Evolutionary conservation across 1,140 invertebrate species (phyloP), one percentile per base, ranked within the genome.

Genomic region (Meloidogyne chitwoodi): DNA sequence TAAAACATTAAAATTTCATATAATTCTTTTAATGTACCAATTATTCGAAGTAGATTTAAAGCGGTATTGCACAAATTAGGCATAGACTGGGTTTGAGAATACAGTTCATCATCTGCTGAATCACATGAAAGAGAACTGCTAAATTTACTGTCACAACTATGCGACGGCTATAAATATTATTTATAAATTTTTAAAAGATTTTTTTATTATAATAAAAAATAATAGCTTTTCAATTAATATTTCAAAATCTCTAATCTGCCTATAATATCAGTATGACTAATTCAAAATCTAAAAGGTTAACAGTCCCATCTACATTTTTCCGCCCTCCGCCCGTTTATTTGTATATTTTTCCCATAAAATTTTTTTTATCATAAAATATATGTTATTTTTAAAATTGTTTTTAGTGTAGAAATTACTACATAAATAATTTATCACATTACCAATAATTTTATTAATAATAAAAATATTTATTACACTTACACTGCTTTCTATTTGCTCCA

Each of bases 51-150:
- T 3, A 99, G 92, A 78, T 93, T 94, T 19, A 99, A 87, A 0
- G 94, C 93, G 1, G 96, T 97, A 85, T 97, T 98, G 11, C 95
- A 96, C 0, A 93, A 88, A 76, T 92, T 91, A 5, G 91, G 91
- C 41, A 83, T 76, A 44, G 72, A 44, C 68, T 83, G 63, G 22
- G 6, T 61, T 38, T 38, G 48, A 41, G 65, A 67, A 67, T 34
- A 16, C 16, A 67, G 19, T 31, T 41, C 65, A 24, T 24, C 27
- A 10, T 24, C 71, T 38, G 34, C 14, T 11, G 71, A 26, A 27
- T 64, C 71, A 34, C 38, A 41, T 56, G 48, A 56, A 2, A 22
- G 48, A 22, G 48, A 56, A 22, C 10, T 22, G 19, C 48, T 56
- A 1, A 56, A 56, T 56, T 56, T 56, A n/a, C 48, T 56, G 12